Base-by-base conservation (phyloP, 2,888 invertebrate species). In the Cryptocephalus primarius region DNA sequence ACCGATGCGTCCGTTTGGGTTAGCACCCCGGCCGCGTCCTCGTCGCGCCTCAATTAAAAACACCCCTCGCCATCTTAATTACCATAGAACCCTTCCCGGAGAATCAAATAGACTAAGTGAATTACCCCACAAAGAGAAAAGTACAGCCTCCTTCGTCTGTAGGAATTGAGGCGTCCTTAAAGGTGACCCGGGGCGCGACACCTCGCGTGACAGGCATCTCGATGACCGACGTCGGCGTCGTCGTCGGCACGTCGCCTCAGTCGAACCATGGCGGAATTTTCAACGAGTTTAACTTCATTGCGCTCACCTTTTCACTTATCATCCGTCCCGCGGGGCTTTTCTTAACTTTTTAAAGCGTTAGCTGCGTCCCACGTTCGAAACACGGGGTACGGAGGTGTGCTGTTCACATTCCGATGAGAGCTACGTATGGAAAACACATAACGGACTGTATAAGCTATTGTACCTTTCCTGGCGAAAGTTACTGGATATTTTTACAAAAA, bases 221-320 rank as follows among this genome's bases (percentile, higher is more conserved):
- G 36, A 36, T 11, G 36, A 11, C 36, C n/a, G 12, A 36, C 12
- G 36, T 36, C 11, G 12, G 36, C 36, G 11, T 36, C 22, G 22
- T 22, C 22, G 22, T 22, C 22, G 36, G 2, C 36, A 36, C 36
- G 36, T 36, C 36, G 36, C n/a, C 11, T n/a, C 36, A 36, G 40
- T n/a, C 11, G 40, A 40, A 12, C 14, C 40, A 40, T 10, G 40
- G 14, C 40, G 46, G 48, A 50, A 48, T 58, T 57, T 55, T 54
- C 53, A 61, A 60, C 61, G 59, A 58, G 58, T 59, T 56, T 53
- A 55, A 57, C 57, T 61, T 58, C 55, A 56, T 58, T 54, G 55
- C 53, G 54, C 57, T 61, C 60, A 58, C 59, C 59, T 61, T 58
- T 60, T 60, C 60, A 61, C 57, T 60, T 60, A 60, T 57, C 57